Conservation (phyloP, 37 sponge, comb jelly and placozoan species). For the Diacarnus erythraeanus region DNA sequence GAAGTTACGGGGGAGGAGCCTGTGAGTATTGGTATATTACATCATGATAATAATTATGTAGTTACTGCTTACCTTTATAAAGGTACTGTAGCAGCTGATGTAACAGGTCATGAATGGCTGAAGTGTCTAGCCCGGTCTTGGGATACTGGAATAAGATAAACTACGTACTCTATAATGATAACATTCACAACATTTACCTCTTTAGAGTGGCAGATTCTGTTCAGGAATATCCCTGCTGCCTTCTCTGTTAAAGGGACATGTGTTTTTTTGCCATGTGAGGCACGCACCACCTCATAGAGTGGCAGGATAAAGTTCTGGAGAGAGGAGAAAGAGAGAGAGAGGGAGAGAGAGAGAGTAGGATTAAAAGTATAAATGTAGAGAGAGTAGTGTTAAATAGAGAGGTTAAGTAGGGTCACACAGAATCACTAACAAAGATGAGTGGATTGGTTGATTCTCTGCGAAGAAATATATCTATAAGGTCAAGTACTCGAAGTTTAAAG, state of each 20-base stretch:
- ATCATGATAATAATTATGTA: not conserved
- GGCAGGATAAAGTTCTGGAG: slow-evolving; percentile 57
- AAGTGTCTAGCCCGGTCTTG: slow-evolving; percentile 18
- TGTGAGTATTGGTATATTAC: too few relatives aligned
- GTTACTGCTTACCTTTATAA: slow-evolving; percentile 38
- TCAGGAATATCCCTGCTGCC: slow-evolving; percentile 10
- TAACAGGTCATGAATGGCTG: slow-evolving; percentile 16
- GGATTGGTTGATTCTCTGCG: slow-evolving; percentile 36
- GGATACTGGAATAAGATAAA: slow-evolving; percentile 19
- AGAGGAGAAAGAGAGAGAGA: not conserved
- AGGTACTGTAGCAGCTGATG: slow-evolving; percentile 29
- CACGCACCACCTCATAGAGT: slow-evolving; percentile 31
- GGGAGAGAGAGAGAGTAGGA: not conserved
- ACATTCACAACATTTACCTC: slow-evolving; percentile 37
- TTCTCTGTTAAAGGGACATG: slow-evolving; percentile 17
- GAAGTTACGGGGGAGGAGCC: slow-evolving; percentile 8
- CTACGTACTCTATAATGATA: not conserved
- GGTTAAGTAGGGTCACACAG: not conserved
- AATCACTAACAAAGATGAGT: slow-evolving; percentile 44
- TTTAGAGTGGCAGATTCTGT: slow-evolving; percentile 51
- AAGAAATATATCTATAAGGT: slow-evolving; percentile 46
- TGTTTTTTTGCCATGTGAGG: slow-evolving; percentile 5
- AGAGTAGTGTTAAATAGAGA: not conserved
- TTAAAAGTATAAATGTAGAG: not conserved
- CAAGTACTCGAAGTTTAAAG: slow-evolving; percentile 61